phyloP scores from a whole-genome alignment of 2,113 vertebrate genomes.

The Nanorana parkeri region DNA sequence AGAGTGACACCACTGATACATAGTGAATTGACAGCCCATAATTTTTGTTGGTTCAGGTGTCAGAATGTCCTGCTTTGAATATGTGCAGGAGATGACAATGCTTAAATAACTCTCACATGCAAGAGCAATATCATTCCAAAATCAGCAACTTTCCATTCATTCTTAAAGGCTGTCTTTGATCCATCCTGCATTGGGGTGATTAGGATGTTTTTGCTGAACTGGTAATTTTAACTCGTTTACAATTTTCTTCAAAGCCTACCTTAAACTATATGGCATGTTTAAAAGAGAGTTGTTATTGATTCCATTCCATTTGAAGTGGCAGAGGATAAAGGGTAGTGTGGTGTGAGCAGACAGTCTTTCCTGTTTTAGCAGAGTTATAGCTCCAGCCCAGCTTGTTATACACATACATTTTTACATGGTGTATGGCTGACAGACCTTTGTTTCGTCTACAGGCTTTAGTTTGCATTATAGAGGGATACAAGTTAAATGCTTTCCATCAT shows the following conservation, averaged over 20 bases:
- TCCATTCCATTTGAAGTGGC: not conserved
- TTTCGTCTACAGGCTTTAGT: not conserved
- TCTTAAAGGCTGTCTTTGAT: not conserved
- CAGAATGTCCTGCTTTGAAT: too few relatives aligned
- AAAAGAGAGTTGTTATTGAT: constrained; percentile 14
- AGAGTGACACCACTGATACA: too few relatives aligned
- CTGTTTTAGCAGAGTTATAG: not conserved
- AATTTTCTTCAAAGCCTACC: constrained; percentile 35
- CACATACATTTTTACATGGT: constrained; percentile 5
- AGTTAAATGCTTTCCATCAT: not conserved
- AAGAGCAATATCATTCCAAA: constrained; percentile 1
- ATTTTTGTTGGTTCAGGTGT: too few relatives aligned
- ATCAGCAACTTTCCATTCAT: constrained; percentile 8
- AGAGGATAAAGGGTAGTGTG: constrained; percentile 14
- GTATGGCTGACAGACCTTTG: not conserved
- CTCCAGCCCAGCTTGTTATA: not conserved
- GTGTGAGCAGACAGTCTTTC: constrained; percentile 16
- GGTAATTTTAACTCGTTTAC: constrained; percentile 20
- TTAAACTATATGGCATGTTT: not conserved
- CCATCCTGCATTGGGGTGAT: not conserved
- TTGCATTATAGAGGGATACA: not conserved
- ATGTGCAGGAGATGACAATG: too few relatives aligned
- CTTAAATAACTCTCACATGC: not conserved
- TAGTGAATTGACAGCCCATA: too few relatives aligned
- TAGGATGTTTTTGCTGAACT: constrained; percentile 5